Percentiles rank a stretch among this genome's conserved stretches.
phyloP scores from a whole-genome alignment of 1,140 invertebrate species.

The Aphelenchoides besseyi region DNA sequence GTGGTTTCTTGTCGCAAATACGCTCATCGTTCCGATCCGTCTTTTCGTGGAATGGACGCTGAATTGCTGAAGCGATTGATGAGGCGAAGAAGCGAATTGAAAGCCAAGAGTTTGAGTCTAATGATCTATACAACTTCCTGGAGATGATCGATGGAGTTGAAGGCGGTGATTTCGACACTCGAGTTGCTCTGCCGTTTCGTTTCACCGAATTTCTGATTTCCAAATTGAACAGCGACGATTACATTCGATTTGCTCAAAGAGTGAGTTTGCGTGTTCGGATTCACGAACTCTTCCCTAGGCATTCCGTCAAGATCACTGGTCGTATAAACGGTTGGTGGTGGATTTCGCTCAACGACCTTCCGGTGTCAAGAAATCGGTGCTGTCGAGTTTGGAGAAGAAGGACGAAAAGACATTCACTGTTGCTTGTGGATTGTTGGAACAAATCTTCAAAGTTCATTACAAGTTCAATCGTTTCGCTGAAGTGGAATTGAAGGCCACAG shows the following conservation, averaged over 20 bases:
- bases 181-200: not conserved
- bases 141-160: not conserved
- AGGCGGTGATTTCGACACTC: conserved; percentile 14
- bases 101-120: not conserved
- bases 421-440: not conserved
- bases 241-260: not conserved
- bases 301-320: not conserved
- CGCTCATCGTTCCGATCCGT: conserved; percentile 9
- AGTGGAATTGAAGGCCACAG: not conserved
- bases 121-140: not conserved
- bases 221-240: not conserved
- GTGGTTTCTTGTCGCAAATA: not conserved
- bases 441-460: not conserved
- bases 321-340: not conserved
- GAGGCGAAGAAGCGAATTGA: not conserved
- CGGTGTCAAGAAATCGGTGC: not conserved
- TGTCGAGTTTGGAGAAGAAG: not conserved
- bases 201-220: conserved; percentile 7
- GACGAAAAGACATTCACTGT: conserved; percentile 4
- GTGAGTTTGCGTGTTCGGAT: not conserved
- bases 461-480: not conserved
- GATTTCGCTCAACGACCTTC: not conserved
- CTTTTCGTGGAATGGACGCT: not conserved
- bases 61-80: not conserved
- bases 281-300: conserved; percentile 4